These are phyloP conservation scores for Hemiscyllium ocellatum DNA, from an alignment of 2,113 vertebrate genomes.

Conservation along the genomic window DNA sequence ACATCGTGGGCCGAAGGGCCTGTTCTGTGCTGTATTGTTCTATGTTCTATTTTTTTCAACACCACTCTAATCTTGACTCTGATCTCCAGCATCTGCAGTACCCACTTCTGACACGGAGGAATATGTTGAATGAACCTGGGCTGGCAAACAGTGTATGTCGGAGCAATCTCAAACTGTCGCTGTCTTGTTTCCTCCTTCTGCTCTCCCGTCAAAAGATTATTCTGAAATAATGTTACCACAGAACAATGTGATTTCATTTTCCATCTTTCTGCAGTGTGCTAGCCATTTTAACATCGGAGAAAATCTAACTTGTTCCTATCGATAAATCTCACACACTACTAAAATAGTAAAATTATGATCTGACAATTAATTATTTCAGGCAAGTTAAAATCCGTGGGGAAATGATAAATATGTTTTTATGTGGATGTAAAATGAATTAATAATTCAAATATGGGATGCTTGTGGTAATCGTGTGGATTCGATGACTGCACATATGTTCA, in stretches of 20 bases:
- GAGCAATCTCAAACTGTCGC: neutral
- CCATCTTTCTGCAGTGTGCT: neutral
- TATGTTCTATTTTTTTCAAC: no score
- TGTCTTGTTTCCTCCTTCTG: neutral
- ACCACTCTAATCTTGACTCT: no score
- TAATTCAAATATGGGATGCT: neutral
- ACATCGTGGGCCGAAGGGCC: no score
- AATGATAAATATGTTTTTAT: slow-evolving; percentile 11
- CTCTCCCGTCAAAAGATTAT: neutral
- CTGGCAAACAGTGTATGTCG: neutral
- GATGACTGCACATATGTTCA: neutral
- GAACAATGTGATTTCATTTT: neutral
- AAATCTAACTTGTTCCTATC: neutral
- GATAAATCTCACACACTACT: neutral
- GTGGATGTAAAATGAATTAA: neutral
- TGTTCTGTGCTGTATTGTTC: no score
- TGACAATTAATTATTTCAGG: neutral
- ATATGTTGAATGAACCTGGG: neutral
- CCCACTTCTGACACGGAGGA: neutral
- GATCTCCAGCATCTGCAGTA: no score
- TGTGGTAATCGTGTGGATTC: neutral
- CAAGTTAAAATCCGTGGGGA: neutral
- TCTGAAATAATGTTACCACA: neutral
- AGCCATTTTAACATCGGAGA: neutral
- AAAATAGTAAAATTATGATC: no score